These are phyloP conservation scores for Quadroppia sp. DNA, from an alignment of 2,888 invertebrate genomes.

Conservation along the genomic window DNA sequence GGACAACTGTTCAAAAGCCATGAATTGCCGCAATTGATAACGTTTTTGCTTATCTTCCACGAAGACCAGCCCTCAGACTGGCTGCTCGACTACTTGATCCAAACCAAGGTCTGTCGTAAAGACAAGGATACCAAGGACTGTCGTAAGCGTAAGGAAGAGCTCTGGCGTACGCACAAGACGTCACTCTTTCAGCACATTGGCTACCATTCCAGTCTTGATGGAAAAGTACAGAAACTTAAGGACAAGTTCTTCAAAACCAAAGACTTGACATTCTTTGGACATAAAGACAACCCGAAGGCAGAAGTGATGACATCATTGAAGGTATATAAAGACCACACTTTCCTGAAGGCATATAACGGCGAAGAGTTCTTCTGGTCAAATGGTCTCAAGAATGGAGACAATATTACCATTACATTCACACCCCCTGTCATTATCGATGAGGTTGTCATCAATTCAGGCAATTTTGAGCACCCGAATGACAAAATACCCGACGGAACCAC, in stretches of 20 bases:
- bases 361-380: slow-evolving; percentile 87
- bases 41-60: slow-evolving; percentile 91
- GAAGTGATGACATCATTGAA: slow-evolving; percentile 68
- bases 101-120: slow-evolving; percentile 74
- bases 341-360: slow-evolving; percentile 77
- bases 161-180: slow-evolving; percentile 80
- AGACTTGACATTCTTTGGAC: background rate
- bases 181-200: slow-evolving; percentile 95
- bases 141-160: slow-evolving; percentile 66
- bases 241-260: slow-evolving; percentile 51
- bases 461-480: slow-evolving; percentile 81
- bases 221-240: slow-evolving; percentile 94
- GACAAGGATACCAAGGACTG: slow-evolving; percentile 71
- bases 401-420: slow-evolving; percentile 71
- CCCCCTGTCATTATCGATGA: slow-evolving; percentile 65
- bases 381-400: slow-evolving; percentile 74
- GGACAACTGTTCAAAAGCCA: slow-evolving; percentile 75
- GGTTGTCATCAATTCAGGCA: slow-evolving; percentile 76
- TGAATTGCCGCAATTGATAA: slow-evolving; percentile 77
- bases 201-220: slow-evolving; percentile 85
- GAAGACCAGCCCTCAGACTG: slow-evolving; percentile 95
- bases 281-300: slow-evolving; percentile 61
- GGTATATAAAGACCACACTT: slow-evolving; percentile 72
- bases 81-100: slow-evolving; percentile 82
- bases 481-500: slow-evolving; percentile 76